phyloP scores from a whole-genome alignment of 2,113 vertebrate species.

The Pongo pygmaeus region DNA sequence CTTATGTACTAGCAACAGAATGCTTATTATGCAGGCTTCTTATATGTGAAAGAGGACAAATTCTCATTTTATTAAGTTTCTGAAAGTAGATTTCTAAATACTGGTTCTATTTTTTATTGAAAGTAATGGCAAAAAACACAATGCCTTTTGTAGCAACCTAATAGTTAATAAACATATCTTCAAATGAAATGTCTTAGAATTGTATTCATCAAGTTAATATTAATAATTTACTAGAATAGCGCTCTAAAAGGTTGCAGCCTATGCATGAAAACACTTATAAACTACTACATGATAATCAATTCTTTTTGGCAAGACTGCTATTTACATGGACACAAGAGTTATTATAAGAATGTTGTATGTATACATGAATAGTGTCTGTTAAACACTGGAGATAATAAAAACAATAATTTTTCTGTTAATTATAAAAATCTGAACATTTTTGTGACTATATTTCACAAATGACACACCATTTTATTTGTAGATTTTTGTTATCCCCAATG shows the following conservation, averaged over 20 bases:
- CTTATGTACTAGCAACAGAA: not conserved
- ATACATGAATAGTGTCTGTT: not conserved
- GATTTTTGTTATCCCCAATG: not conserved
- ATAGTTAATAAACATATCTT: not conserved
- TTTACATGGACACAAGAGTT: not conserved
- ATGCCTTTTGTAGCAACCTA: too few relatives aligned
- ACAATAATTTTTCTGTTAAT: not conserved
- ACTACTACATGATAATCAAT: not conserved
- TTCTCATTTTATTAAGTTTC: not conserved
- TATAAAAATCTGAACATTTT: not conserved
- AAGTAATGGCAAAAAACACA: too few relatives aligned
- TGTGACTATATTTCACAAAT: not conserved
- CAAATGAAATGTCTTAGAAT: not conserved
- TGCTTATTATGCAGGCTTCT: not conserved
- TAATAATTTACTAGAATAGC: not conserved
- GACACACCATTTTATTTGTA: not conserved
- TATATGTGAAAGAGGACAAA: not conserved
- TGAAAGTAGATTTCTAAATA: not conserved
- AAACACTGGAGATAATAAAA: not conserved
- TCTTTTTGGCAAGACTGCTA: not conserved
- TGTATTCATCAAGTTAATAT: not conserved
- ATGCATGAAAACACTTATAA: not conserved
- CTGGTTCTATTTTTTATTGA: not conserved
- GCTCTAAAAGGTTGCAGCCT: not conserved
- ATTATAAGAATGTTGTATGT: not conserved